Conservation (phyloP, 2,888 invertebrate species). For the Aradus depressus region DNA sequence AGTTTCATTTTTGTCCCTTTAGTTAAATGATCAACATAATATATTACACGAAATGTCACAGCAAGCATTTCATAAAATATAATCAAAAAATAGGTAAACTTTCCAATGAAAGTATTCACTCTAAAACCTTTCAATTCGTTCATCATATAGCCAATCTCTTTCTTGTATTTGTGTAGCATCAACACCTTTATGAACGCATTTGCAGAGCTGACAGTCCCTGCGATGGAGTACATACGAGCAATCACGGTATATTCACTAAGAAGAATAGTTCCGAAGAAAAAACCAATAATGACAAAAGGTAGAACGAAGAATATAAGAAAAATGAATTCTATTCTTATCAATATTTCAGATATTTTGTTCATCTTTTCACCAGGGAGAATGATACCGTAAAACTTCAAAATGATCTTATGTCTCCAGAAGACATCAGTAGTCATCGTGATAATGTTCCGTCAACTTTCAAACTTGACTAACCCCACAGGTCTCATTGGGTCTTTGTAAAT, state of each 20-base stretch:
- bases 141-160: constrained; percentile 7
- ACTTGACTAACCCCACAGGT: too few species aligned
- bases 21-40: background rate
- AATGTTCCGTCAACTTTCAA: too few species aligned
- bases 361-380: constrained; percentile 3
- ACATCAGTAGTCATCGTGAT: background rate
- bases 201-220: constrained; percentile 5
- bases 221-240: constrained; percentile 8
- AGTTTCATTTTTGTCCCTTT: constrained; percentile 1
- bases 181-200: background rate
- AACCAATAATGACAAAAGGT: background rate
- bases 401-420: background rate
- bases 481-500: too few species aligned
- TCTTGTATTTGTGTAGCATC: background rate
- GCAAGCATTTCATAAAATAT: constrained; percentile 3
- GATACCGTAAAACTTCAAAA: constrained; percentile 6
- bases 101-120: constrained; percentile 2
- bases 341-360: background rate
- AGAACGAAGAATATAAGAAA: too few species aligned
- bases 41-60: background rate
- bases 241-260: constrained; percentile 3
- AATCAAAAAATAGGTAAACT: background rate
- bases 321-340: too few species aligned
- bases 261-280: constrained; percentile 2
- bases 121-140: constrained; percentile 4